Conservation (phyloP, 2,113 vertebrate genomes). For the Mobula birostris region DNA sequence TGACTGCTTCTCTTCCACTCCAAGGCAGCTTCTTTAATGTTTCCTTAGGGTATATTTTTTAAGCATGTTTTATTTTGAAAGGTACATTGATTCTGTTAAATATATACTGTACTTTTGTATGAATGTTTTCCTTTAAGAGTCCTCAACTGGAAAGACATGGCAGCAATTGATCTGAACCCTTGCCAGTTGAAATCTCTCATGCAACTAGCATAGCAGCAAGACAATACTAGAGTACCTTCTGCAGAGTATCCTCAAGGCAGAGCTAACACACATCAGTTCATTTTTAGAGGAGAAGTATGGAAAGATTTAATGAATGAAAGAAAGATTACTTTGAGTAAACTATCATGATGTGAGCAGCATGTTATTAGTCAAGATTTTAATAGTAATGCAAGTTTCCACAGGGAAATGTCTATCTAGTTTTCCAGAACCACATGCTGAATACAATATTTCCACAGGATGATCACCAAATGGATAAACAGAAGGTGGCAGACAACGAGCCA, state of each 20-base stretch:
- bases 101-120: background rate
- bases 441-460: background rate
- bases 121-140: background rate
- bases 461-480: background rate
- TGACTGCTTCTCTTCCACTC: background rate
- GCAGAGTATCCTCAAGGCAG: background rate
- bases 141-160: background rate
- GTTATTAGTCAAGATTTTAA: background rate
- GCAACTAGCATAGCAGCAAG: background rate
- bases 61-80: background rate
- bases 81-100: background rate
- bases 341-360: background rate
- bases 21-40: background rate
- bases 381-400: background rate
- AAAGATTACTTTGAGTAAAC: background rate
- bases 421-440: background rate
- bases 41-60: background rate
- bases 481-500: background rate
- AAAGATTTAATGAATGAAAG: background rate
- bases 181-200: background rate
- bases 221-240: background rate
- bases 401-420: background rate
- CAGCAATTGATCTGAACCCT: background rate
- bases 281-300: background rate
- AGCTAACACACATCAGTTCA: background rate